Evolutionary conservation across 2,888 invertebrate genomes (phyloP).

Genomic region (Baronia brevicornis): DNA sequence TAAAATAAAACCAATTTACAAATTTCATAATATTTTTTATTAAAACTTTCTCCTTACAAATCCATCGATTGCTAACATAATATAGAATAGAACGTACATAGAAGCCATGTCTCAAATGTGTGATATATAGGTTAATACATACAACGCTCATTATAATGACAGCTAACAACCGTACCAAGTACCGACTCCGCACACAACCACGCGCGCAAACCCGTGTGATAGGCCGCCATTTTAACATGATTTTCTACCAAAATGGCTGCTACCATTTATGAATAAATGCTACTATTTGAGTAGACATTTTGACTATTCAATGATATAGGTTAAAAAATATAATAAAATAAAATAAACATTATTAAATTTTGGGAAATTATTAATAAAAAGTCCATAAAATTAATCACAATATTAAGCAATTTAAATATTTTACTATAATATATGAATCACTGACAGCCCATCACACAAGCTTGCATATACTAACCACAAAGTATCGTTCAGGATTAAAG

Average conservation of each 20-base stretch:
- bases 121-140: conserved; percentile 55
- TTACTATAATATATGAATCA: no score
- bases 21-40: conserved; percentile 69
- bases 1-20: conserved; percentile 31
- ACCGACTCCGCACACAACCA: conserved; percentile 26
- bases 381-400: no score
- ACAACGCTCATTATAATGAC: conserved; percentile 32
- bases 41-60: conserved; percentile 73
- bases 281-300: no score
- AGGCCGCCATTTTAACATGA: conserved; percentile 28
- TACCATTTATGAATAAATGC: conserved; percentile 2
- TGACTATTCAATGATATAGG: no score
- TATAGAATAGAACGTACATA: conserved; percentile 63
- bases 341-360: no score
- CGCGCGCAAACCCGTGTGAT: conserved; percentile 18
- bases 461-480: no score
- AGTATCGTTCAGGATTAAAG: conserved; percentile 24
- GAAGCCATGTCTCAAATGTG: conserved; percentile 63
- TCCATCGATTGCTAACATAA: conserved; percentile 73
- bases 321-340: no score
- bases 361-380: conserved; percentile 14
- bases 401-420: no score
- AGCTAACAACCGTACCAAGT: conserved; percentile 35
- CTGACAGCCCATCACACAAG: conserved; percentile 20
- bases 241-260: conserved; percentile 15